Evolutionary conservation across 2,888 invertebrate species (phyloP).

Genomic region (Gisinianus flammeolus): DNA sequence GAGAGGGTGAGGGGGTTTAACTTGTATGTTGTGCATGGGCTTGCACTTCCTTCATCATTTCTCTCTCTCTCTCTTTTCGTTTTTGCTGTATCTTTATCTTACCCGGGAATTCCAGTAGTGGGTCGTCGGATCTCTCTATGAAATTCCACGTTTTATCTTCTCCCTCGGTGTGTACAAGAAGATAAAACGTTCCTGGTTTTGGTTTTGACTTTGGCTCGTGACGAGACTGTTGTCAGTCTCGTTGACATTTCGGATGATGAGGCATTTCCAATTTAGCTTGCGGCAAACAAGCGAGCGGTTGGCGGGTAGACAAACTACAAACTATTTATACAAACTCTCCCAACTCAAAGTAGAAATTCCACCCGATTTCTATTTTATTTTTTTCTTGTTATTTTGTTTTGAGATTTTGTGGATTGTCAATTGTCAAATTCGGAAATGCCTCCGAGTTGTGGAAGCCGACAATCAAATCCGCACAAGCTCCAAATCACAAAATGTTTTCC

Average conservation of each 20-base stretch:
- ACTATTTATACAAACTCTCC: neutral
- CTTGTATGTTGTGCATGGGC: constrained; percentile 17
- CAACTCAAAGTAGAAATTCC: neutral
- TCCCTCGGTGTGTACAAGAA: neutral
- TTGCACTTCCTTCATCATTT: constrained; percentile 25
- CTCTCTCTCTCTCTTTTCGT: neutral
- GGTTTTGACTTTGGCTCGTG: neutral
- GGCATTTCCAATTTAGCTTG: constrained; percentile 13
- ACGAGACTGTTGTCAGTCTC: neutral
- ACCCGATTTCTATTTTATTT: too few relatives aligned
- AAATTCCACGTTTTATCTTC: neutral
- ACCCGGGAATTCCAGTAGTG: constrained; percentile 14
- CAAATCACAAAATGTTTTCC: too few relatives aligned
- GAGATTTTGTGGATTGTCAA: neutral
- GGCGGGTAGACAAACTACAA: neutral
- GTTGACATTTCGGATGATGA: constrained; percentile 18
- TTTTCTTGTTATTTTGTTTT: too few relatives aligned
- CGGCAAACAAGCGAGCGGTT: neutral
- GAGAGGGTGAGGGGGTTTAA: constrained; percentile 27
- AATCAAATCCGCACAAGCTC: neutral
- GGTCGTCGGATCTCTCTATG: too few relatives aligned
- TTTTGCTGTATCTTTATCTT: neutral
- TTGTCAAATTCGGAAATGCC: neutral
- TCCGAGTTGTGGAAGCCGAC: neutral
- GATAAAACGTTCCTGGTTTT: neutral